Evolutionary conservation across 2,888 invertebrate species (phyloP), one percentile per base, ranked within the genome.

Genomic region (Tenthredo distinguenda): DNA sequence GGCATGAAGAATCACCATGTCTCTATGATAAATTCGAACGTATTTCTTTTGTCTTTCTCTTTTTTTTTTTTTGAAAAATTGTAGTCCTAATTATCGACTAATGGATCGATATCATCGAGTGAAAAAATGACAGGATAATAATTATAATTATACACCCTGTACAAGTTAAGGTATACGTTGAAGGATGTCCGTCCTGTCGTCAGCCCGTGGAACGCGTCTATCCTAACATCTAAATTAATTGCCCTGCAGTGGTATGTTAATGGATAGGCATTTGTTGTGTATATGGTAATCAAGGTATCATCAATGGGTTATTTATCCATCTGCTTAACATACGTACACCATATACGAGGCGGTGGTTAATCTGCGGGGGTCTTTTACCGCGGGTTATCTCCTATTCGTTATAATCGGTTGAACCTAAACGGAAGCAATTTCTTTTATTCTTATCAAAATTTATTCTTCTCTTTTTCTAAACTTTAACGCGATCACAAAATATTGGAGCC

Each of bases 141-240:
- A 50, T 26, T 7, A 62, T 26, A 26, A 26, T 26, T 21, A 9
- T 26, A 26, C 9, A 12, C 21, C 50, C 21, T 9, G 26, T 26
- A 72, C 21, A 40, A 72, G 43, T 43, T 43, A 40, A 43, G 18
- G 40, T 72, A 65, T 65, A 72, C 10, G 68, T 31, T 40, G 40
- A 72, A 72, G 72, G 72, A 72, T 72, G 72, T 21, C 21, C 72
- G 72, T 72, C 12, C 72, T 72, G 37, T 43, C 47, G 79, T 79
- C 79, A 65, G 50, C n/a, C 47, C 43, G 43, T 79, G 77, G 47
- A 85, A 65, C 77, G 68, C 31, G 79, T 81, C 68, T 79, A 84
- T 84, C 62, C 74, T 26, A 84, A 84, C 84, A 84, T 84, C 76
- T 74, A 55, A 84, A 58, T 76, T 84, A 84, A 85, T 85, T 85